Base-by-base conservation (phyloP, 2,888 invertebrate genomes). In the Orthonychiurus folsomi region DNA sequence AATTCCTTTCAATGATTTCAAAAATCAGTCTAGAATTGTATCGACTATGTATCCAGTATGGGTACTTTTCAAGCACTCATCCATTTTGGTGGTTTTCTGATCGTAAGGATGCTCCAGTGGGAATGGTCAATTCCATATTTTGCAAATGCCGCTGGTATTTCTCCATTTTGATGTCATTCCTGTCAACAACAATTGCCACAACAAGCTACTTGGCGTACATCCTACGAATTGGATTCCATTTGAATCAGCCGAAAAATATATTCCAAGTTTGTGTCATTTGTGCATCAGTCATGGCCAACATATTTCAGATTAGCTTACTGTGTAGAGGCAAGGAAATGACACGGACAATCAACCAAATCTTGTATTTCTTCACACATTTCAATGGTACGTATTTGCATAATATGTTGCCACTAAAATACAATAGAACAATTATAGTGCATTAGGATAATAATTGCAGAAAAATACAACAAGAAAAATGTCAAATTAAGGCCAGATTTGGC, bases 1-100 rank as follows among this genome's bases (percentile, higher is more conserved):
- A n/a, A n/a, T n/a, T n/a, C n/a, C n/a, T n/a, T n/a, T n/a, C n/a
- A 37, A 37, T 37, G 37, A 37, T 37, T 37, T 37, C 37, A 37
- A 37, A 37, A 15, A 5, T 5, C 37, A 37, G 9, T 37, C 15
- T 37, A 15, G 15, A 37, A 37, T 9, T 37, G 15, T 37, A 37
- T 15, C 9, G 15, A 37, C 37, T 37, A 9, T 5, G 37, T 37
- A 37, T 37, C 5, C 5, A 37, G 5, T 37, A 9, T 37, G 37
- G 37, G 9, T 37, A 37, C 37, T 9, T 37, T 37, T 5, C 37
- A 9, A 15, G 37, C 9, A 9, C 37, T 37, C 9, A 9, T 37
- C 37, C 37, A 37, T 37, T 37, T 37, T 37, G 37, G 37, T 37
- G 37, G 37, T 5, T 9, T 15, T 9, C 5, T 9, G 15, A 37